A percentile compares a stretch with the other conserved stretches of the same genome.
Conservation (phyloP, 2,797 vertebrate genomes). For the Poecilia picta region DNA sequence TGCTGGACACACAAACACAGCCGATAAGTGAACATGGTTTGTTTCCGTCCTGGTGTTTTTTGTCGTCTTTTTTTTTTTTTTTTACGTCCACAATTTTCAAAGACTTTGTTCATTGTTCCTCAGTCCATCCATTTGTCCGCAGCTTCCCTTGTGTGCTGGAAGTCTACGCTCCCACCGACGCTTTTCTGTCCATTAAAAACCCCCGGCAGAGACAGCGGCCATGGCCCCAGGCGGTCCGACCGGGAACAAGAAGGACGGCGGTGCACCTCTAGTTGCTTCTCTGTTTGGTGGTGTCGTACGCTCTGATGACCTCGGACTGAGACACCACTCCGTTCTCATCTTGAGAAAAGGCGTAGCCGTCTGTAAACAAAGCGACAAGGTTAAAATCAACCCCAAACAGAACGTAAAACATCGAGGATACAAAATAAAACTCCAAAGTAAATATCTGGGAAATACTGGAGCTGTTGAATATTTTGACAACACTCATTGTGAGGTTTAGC, state of each 20-base stretch:
- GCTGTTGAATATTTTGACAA: background rate
- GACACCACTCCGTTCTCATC: conserved; percentile 97
- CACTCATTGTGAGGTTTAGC: background rate
- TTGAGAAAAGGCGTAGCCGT: conserved; percentile 98
- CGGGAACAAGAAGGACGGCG: conserved; percentile 39
- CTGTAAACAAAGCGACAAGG: conserved; percentile 71
- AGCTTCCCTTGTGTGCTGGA: conserved; percentile 43
- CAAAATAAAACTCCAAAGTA: background rate
- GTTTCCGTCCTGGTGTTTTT: conserved; percentile 50
- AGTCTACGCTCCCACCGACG: conserved; percentile 46
- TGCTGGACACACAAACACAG: conserved; percentile 80
- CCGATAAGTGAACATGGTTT: conserved; percentile 75
- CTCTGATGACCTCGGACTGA: conserved; percentile 94
- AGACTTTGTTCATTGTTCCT: conserved; percentile 44
- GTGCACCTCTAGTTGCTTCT: conserved; percentile 92
- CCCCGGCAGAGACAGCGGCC: conserved; percentile 40
- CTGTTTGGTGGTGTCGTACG: conserved; percentile 98
- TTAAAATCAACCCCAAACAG: background rate
- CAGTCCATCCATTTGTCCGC: conserved; percentile 40
- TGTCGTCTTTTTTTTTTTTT: conserved; percentile 21
- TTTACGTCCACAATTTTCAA: conserved; percentile 37
- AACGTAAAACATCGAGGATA: background rate
- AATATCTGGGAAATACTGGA: background rate
- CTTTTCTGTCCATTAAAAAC: conserved; percentile 35
- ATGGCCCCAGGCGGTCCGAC: conserved; percentile 48